phyloP scores from a whole-genome alignment of 2,888 invertebrate genomes.

The Didymodactylos carnosus region DNA sequence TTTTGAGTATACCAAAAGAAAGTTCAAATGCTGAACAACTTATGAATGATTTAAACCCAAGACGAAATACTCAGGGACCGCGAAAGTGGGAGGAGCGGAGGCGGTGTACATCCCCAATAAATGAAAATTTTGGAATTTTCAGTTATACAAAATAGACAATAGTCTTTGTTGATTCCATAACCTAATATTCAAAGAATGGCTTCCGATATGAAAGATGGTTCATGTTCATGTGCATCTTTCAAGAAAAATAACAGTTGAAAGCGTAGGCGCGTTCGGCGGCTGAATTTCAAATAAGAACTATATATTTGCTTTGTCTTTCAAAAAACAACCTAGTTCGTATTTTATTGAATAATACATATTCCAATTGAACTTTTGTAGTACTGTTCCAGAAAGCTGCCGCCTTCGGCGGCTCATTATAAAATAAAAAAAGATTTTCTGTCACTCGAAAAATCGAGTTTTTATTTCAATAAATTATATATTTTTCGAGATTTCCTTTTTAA shows the following conservation, averaged over 20 bases:
- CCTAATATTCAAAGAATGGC: background rate
- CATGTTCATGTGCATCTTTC: background rate
- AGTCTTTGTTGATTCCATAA: background rate
- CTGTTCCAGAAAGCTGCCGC: background rate
- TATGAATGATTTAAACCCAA: no score
- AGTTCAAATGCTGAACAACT: no score
- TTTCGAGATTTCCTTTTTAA: background rate
- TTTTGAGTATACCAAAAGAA: no score
- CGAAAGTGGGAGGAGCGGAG: background rate
- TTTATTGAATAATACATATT: background rate
- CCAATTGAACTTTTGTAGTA: background rate
- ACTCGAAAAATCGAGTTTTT: background rate
- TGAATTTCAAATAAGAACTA: background rate
- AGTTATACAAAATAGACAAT: background rate
- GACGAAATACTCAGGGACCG: no score
- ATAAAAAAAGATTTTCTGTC: background rate
- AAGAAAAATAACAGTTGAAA: background rate
- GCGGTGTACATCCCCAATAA: background rate
- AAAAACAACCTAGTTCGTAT: background rate
- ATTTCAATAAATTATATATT: background rate
- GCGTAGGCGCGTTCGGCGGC: background rate
- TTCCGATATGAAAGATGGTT: background rate
- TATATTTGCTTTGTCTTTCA: background rate
- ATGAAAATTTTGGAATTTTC: background rate
- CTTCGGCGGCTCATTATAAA: background rate